Base-by-base conservation (phyloP, 2,888 invertebrate genomes). In the Machimus atricapillus region DNA sequence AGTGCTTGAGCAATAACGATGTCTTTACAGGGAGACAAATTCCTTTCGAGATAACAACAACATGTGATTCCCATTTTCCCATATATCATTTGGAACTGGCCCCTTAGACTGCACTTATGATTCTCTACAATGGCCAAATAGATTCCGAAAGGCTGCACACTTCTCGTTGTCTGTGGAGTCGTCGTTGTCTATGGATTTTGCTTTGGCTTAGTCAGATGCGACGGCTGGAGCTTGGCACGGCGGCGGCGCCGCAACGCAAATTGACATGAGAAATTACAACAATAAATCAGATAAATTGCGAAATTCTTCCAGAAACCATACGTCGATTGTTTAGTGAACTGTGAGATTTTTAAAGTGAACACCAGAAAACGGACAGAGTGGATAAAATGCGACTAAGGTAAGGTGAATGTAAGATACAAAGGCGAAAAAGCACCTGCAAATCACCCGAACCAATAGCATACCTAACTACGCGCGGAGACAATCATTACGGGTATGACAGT, bases 251-350 rank as follows among this genome's bases (percentile, higher is more conserved):
- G 87, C 87, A 88, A 88, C 83, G 85, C 56, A 78, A 87, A 87
- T 83, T 86, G 88, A 88, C 88, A 85, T 88, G 88, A 88, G 85
- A 88, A 88, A 88, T 88, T 74, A 78, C 87, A 85, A 88, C 85
- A 83, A 88, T 88, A 88, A 88, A 88, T 88, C 88, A 88, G 88
- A 87, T 88, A 88, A 88, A 88, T 88, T 88, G 88, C 85, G 88
- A 88, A 88, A 88, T 88, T 88, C 88, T 85, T 88, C 78, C 82
- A 85, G 87, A 87, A 87, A 81, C 86, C 83, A 83, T 83, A 83
- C 83, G 16, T 83, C 58, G 83, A 83, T 83, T 83, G 73, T 83
- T 83, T 27, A 37, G 83, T 82, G 83, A 66, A 83, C 66, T 83
- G 83, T 83, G 66, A 40, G 83, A 83, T 83, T 83, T 83, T 83